Evolutionary conservation across 2,797 vertebrate species (phyloP), one percentile per base, ranked within the genome.

Genomic region (Cyprinella venusta): DNA sequence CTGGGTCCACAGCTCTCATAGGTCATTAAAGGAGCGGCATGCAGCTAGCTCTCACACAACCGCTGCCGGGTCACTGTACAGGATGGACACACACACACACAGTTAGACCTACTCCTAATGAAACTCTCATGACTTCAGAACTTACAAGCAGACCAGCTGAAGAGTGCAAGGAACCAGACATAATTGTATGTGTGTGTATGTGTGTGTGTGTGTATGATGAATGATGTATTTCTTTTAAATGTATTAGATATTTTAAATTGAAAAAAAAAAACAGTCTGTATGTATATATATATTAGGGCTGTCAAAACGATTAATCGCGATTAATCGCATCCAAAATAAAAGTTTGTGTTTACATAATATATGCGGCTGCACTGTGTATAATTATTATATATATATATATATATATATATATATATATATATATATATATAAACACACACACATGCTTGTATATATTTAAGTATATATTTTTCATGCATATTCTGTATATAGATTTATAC

Each of bases 11-110:
- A 78, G 76, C 78, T 83, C 86, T 85, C 89, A 71, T 42, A 85
- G 87, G 81, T 88, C 88, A 89, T 86, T 85, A 89, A 86, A 87
- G 52, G 63, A 85, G 65, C 76, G 33, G 70, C 85, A 85, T 74
- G 88, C 85, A 83, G 83, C 86, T 86, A 50, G 67, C 74, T 86
- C 83, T 81, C 83, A 81, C 75, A 79, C 83, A 77, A 75, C 64
- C 71, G 30, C 70, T 82, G 84, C 85, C 79, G 69, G 79, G 74
- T 83, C 77, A 80, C 81, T 76, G 74, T 69, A 76, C 42, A 76
- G 50, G 38, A 70, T 59, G 52, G 54, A 61, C 59, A 80, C 50
- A 74, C n/a, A 72, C 63, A 81, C 65, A 54, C 65, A 76, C 40
- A 42, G 40, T 61, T 19, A 83, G 30, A 64, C 76, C 19, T 75